Percentiles rank a stretch among this genome's conserved stretches.
phyloP scores from a whole-genome alignment of 2,113 vertebrate genomes.

The Xiphias gladius region DNA sequence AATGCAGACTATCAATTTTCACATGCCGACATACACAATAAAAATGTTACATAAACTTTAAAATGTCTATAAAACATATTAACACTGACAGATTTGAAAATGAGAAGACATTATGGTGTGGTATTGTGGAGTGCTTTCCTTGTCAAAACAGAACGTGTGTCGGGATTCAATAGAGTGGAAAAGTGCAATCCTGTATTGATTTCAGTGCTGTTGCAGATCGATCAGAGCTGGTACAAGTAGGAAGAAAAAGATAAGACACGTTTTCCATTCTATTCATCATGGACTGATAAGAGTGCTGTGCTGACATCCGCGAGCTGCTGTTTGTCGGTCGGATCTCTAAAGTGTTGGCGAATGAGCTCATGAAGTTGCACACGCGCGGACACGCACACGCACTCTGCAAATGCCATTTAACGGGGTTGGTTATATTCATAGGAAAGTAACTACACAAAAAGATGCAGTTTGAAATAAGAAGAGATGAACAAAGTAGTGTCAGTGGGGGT shows the following conservation, averaged over 20 bases:
- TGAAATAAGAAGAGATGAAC: conserved; percentile 58
- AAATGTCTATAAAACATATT: conserved; percentile 40
- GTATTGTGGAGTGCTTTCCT: conserved; percentile 64
- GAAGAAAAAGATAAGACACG: conserved; percentile 80
- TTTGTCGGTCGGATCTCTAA: conserved; percentile 65
- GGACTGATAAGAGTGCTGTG: conserved; percentile 76
- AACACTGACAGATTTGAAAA: conserved; percentile 59
- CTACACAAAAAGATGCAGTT: conserved; percentile 61
- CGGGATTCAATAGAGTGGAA: conserved; percentile 75
- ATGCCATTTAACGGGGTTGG: conserved; percentile 64
- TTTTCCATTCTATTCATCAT: conserved; percentile 81
- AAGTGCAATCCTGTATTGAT: conserved; percentile 83
- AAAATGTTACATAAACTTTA: conserved; percentile 27
- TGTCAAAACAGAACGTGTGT: conserved; percentile 75
- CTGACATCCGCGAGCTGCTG: conserved; percentile 74
- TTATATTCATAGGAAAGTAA: conserved; percentile 75
- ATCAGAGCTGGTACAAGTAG: conserved; percentile 74
- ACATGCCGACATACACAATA: conserved; percentile 50
- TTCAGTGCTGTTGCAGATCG: conserved; percentile 70
- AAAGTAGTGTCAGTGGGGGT: conserved; percentile 57
- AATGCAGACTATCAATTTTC: conserved; percentile 54
- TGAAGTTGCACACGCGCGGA: conserved; percentile 35
- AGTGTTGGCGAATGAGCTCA: conserved; percentile 73
- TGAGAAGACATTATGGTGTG: conserved; percentile 42
- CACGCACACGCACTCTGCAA: conserved; percentile 11